phyloP scores from a whole-genome alignment of 2,888 invertebrate genomes.

The Tipula lateralis region DNA sequence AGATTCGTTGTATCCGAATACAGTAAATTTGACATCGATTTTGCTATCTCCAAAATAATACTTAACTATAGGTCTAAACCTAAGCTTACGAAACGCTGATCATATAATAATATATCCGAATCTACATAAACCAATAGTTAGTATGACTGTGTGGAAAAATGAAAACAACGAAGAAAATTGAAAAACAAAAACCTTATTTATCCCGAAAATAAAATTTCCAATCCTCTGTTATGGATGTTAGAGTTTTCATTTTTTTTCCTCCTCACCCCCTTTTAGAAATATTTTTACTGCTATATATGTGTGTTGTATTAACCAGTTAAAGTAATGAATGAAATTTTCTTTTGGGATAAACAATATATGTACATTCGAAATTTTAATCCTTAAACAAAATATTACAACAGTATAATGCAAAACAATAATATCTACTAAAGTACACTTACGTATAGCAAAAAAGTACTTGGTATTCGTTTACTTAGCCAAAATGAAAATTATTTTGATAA shows the following conservation, averaged over 20 bases:
- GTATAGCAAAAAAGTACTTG: not conserved
- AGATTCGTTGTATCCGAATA: too few species aligned
- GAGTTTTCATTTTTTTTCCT: not conserved
- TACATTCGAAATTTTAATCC: not conserved
- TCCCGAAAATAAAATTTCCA: not conserved
- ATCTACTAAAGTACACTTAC: not conserved
- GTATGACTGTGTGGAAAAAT: not conserved
- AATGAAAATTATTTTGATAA: not conserved
- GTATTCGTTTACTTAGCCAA: not conserved
- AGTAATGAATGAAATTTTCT: not conserved
- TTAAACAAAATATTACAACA: not conserved
- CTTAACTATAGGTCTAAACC: too few species aligned
- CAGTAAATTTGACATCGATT: too few species aligned
- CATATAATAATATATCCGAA: too few species aligned
- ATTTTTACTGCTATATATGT: not conserved
- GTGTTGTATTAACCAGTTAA: not conserved
- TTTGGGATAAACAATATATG: not conserved
- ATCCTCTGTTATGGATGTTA: not conserved
- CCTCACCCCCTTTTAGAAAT: too few species aligned
- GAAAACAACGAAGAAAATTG: not conserved
- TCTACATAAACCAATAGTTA: not conserved
- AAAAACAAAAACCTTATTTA: not conserved
- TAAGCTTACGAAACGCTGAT: not conserved
- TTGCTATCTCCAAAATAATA: too few species aligned
- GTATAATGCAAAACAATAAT: not conserved